These are phyloP conservation scores for Crypturellus tataupa DNA, from an alignment of 2,797 vertebrate species.

Conservation along the genomic window DNA sequence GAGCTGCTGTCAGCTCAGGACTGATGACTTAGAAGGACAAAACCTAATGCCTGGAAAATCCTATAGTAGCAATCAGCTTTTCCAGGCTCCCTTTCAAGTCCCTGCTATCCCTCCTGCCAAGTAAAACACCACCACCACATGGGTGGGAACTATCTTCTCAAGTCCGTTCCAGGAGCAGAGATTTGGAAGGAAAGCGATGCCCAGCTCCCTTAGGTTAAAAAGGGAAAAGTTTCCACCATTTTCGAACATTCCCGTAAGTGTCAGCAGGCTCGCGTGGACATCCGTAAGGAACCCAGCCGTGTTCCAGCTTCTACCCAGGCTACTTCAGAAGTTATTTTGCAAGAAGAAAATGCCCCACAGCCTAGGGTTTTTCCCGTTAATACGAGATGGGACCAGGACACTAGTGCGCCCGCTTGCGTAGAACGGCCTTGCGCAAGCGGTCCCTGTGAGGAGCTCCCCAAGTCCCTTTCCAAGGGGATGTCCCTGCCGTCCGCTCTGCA, in stretches of 20 bases:
- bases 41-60: constrained; percentile 55
- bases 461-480: background rate
- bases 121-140: constrained; percentile 62
- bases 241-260: constrained; percentile 46
- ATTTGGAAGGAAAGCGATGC: constrained; percentile 70
- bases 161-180: constrained; percentile 66
- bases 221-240: constrained; percentile 53
- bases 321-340: background rate
- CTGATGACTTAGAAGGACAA: constrained; percentile 31
- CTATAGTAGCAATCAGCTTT: constrained; percentile 72
- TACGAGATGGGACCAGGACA: constrained; percentile 54
- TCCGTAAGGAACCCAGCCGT: constrained; percentile 9
- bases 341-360: background rate
- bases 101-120: constrained; percentile 62
- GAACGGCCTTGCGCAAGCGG: background rate
- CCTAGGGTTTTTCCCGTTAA: background rate
- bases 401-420: background rate
- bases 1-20: too few relatives aligned
- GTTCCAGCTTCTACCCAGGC: background rate
- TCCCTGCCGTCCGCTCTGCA: rapidly evolving
- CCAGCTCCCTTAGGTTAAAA: constrained; percentile 63
- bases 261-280: background rate
- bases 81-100: constrained; percentile 74
- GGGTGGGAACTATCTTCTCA: constrained; percentile 70
- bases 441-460: background rate